Conservation (phyloP, 2,113 vertebrate species). For the Montifringilla adamsi region DNA sequence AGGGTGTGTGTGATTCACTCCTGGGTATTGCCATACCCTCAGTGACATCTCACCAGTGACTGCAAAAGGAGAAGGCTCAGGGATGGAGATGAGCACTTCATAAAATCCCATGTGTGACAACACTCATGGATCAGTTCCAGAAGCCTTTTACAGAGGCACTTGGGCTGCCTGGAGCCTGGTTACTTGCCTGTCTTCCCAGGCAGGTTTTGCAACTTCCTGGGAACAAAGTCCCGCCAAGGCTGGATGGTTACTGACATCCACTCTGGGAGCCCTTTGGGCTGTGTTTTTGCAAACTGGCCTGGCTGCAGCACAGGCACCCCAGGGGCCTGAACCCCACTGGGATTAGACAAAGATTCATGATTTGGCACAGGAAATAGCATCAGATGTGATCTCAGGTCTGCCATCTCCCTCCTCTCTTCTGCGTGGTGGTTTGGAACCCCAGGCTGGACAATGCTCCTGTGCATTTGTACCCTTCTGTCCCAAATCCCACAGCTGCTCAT, state of each 20-base stretch:
- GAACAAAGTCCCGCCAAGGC: not conserved
- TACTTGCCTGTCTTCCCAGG: not conserved
- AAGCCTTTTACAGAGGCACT: conserved; percentile 1
- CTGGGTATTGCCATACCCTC: not conserved
- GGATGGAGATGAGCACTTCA: not conserved
- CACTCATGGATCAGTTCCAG: not conserved
- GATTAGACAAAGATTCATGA: not conserved
- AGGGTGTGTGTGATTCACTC: not conserved
- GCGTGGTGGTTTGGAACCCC: accelerated
- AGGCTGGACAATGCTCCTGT: not conserved
- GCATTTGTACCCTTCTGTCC: not conserved
- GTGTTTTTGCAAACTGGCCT: not conserved
- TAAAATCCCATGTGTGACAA: not conserved
- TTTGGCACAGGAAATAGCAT: not conserved
- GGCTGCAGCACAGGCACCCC: not conserved
- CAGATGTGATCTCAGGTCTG: not conserved
- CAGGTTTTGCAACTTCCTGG: conserved; percentile 32
- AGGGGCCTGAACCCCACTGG: not conserved
- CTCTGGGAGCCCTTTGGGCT: not conserved
- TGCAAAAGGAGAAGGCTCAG: not conserved
- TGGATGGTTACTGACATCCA: not conserved
- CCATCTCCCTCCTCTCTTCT: not conserved
- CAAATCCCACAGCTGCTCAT: not conserved
- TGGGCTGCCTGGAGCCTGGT: not conserved
- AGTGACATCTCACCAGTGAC: not conserved